Evolutionary conservation across 2,113 vertebrate species (phyloP), one percentile per base, ranked within the genome.

Genomic region (Prionailurus viverrinus): DNA sequence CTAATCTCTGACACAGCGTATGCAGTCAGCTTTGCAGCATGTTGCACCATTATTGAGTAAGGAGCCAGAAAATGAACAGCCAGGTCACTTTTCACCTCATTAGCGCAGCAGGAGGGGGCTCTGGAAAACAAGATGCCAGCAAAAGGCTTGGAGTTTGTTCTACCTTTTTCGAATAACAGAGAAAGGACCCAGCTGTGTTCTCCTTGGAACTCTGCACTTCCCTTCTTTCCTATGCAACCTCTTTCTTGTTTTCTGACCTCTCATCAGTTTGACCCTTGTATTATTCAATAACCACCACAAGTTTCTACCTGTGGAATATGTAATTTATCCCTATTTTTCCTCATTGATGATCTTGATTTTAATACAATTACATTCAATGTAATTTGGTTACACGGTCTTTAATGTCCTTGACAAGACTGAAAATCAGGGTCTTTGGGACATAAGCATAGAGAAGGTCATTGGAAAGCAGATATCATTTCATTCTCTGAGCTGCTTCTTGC

Each of bases 41-140:
- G 97, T 97, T 95, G 94, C 74, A 92, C 80, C 0, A 5, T 89
- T 97, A 89, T 96, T 95, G 98, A 98, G 81, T 93, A 89, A 94
- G 94, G 97, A 98, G 96, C 53, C 96, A 98, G 94, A 98, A 98
- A 98, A 98, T 95, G 98, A 98, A 96, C 95, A 98, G 94, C 96
- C 92, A 98, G 98, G 98, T 98, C 97, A 98, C 97, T 98, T 98
- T 96, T 97, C 0, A 15, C 96, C 97, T 98, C 97, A 98, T 98
- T 98, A 98, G 97, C 98, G 85, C 98, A 96, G 98, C 96, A 93
- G 97, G 98, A 98, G 41, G 12, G 58, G 53, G 13, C 81, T 94
- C 96, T 95, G 97, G 94, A 97, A 98, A 98, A 98, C 71, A 95
- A 94, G 68, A 84, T 41, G 91, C 95, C 66, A 92, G 93, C 95